A percentile compares a stretch with the other conserved stretches of the same genome.
Evolutionary conservation across 1,140 invertebrate genomes (phyloP).

Genomic region (Cepaea nemoralis): DNA sequence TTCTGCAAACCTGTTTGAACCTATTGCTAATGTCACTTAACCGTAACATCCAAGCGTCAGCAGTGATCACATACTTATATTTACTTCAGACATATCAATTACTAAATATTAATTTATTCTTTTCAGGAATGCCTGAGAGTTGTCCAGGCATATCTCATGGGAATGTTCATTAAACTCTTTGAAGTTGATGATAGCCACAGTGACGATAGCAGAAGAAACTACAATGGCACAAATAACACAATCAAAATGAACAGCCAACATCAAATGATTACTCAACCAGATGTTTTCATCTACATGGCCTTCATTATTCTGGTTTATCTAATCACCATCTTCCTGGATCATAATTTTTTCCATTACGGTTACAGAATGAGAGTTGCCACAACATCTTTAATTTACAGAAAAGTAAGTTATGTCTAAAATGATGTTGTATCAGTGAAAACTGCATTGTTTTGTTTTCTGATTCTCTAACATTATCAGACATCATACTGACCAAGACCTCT

Average conservation of each 20-base stretch:
- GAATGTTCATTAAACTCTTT: slow-evolving; percentile 49
- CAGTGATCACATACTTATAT: no score
- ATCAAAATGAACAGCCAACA: not conserved
- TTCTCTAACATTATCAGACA: no score
- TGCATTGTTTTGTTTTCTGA: no score
- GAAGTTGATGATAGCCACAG: slow-evolving; percentile 12
- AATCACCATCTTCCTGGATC: slow-evolving; percentile 79
- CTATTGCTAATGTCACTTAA: no score
- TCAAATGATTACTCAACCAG: slow-evolving; percentile 26
- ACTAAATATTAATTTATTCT: not conserved
- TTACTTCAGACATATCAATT: no score
- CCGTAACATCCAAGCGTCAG: no score
- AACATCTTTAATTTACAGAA: slow-evolving; percentile 84
- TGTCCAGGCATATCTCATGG: slow-evolving; percentile 54
- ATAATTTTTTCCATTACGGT: slow-evolving; percentile 76
- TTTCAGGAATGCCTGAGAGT: slow-evolving; percentile 52
- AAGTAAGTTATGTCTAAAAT: slow-evolving; percentile 71
- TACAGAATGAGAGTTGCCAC: slow-evolving; percentile 83
- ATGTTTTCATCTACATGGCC: slow-evolving; percentile 49
- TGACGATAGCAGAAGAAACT: not conserved
- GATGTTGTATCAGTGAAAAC: not conserved
- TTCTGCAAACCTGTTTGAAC: no score
- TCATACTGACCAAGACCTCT: no score
- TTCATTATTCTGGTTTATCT: slow-evolving; percentile 78
- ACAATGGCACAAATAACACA: not conserved